These are phyloP conservation scores for Blastobasis adustella DNA, from an alignment of 2,888 invertebrate species.

Conservation along the genomic window DNA sequence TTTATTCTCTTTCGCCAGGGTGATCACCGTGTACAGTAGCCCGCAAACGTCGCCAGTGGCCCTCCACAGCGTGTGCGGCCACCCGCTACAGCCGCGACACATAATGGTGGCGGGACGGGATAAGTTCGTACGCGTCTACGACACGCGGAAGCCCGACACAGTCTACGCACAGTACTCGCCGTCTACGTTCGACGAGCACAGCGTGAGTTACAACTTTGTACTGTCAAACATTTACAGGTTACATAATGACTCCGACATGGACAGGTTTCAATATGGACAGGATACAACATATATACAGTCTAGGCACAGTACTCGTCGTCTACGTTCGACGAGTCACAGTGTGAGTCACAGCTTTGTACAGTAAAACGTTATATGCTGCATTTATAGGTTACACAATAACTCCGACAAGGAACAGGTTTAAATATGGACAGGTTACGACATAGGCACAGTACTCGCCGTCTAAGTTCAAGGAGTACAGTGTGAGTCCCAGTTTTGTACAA, in stretches of 20 bases:
- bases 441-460: too few species aligned
- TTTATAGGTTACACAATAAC: too few species aligned
- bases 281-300: slow-evolving; percentile 31
- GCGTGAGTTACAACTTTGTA: slow-evolving; percentile 18
- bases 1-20: slow-evolving; percentile 48
- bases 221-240: too few species aligned
- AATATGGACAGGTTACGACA: too few species aligned
- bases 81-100: slow-evolving; percentile 85
- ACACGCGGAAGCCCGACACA: slow-evolving; percentile 73
- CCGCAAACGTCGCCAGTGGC: slow-evolving; percentile 61
- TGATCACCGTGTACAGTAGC: slow-evolving; percentile 33
- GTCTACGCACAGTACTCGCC: slow-evolving; percentile 80
- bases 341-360: slow-evolving; percentile 17
- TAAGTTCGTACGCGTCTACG: slow-evolving; percentile 84
- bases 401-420: too few species aligned
- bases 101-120: slow-evolving; percentile 91
- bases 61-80: slow-evolving; percentile 90
- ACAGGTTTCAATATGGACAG: too few species aligned
- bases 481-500: too few species aligned
- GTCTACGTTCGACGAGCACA: slow-evolving; percentile 24
- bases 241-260: too few species aligned
- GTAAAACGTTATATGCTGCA: too few species aligned
- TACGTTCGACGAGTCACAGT: slow-evolving; percentile 24
- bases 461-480: too few species aligned
- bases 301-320: slow-evolving; percentile 78